Conservation (phyloP, 2,113 vertebrate species). For the Hypanus sabinus region DNA sequence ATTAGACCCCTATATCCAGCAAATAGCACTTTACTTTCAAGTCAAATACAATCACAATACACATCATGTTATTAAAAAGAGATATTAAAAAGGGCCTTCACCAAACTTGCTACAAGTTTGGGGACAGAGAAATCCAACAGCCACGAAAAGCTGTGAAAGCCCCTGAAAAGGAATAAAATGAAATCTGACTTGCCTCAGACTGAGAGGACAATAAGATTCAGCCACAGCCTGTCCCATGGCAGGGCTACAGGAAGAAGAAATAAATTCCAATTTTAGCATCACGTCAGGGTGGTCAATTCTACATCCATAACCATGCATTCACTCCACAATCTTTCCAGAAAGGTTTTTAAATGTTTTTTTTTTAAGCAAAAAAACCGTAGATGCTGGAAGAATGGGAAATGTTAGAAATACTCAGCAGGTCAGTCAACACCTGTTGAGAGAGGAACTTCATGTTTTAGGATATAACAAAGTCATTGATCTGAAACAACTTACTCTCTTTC, state of each 20-base stretch:
- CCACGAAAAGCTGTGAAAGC: conserved; percentile 81
- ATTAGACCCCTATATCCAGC: conserved; percentile 23
- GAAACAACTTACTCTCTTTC: no score
- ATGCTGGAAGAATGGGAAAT: no score
- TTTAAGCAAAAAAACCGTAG: no score
- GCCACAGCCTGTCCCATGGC: conserved; percentile 97
- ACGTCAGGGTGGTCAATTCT: conserved; percentile 46
- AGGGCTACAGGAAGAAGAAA: conserved; percentile 91
- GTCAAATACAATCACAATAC: conserved; percentile 33
- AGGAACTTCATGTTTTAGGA: no score
- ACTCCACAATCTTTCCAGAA: conserved; percentile 37
- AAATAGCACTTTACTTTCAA: conserved; percentile 38
- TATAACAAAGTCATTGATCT: no score
- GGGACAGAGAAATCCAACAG: conserved; percentile 91
- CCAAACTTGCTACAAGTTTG: conserved; percentile 99
- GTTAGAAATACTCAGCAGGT: no score
- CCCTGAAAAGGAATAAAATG: conserved; percentile 79
- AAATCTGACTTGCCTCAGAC: conserved; percentile 97
- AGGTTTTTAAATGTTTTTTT: not conserved
- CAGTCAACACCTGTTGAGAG: no score
- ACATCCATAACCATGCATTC: conserved; percentile 38
- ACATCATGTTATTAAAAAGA: conserved; percentile 32
- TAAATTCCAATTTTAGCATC: conserved; percentile 93
- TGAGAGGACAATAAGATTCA: conserved; percentile 98
- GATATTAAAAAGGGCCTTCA: conserved; percentile 74